Evolutionary conservation across 2,888 invertebrate genomes (phyloP), one percentile per base, ranked within the genome.

Genomic region (Sinodicranocentrus sp.): DNA sequence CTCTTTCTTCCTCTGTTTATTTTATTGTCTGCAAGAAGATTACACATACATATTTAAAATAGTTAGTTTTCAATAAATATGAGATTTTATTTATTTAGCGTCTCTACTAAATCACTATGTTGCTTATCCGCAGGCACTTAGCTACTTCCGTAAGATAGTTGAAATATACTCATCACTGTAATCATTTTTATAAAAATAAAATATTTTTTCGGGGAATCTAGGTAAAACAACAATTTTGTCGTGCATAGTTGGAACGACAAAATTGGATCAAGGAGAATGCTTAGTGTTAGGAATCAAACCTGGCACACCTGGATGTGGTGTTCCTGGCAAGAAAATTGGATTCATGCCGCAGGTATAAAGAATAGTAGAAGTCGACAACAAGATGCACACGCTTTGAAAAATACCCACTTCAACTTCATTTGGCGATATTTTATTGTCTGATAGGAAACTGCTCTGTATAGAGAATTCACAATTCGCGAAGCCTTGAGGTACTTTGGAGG

Each of bases 401-500:
- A 21, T 19, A 57, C 6, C 5, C 57, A 65, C 17, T 61, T 75
- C 15, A 33, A 28, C 21, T 54, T 33, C n/a, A 28, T 17, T 57
- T 57, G 26, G 17, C 17, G 28, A 39, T 73, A 8, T 57, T 26
- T 33, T 19, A n/a, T n/a, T n/a, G n/a, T n/a, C n/a, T n/a, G n/a
- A n/a, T 52, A 97, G 89, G 97, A 97, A 91, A 96, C 96, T 82
- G 97, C 97, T 0, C 92, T 97, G 0, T 97, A 96, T 90, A 96
- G 95, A 1, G 97, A 97, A 91, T 97, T 98, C 91, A 95, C 97
- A 43, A 97, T 98, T 89, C 94, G 94, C 87, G 98, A 98, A 91
- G 98, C 98, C 0, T 95, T 98, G 95, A 95, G 95, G 94, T 98
- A 97, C 91, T 98, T 98, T 91, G 98, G 98, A 54, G 96, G 97